phyloP scores from a whole-genome alignment of 2,888 invertebrate genomes.

The Gymnocheta viridis region DNA sequence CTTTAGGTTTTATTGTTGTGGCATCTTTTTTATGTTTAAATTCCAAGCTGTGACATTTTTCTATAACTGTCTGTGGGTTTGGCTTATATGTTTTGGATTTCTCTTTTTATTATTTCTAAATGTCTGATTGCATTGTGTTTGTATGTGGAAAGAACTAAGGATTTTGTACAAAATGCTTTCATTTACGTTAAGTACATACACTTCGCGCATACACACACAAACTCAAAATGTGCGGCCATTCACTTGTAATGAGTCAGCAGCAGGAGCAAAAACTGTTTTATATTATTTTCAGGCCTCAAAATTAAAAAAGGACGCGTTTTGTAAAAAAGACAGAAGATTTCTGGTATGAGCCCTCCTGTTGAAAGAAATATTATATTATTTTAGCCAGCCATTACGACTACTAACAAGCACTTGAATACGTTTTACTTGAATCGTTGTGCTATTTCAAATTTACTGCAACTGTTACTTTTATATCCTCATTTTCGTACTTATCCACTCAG shows the following conservation, averaged over 20 bases:
- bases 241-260: slow-evolving; percentile 32
- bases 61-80: slow-evolving; percentile 64
- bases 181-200: slow-evolving; percentile 51
- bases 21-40: slow-evolving; percentile 59
- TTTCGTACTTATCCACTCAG: slow-evolving; percentile 45
- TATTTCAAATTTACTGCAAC: slow-evolving; percentile 54
- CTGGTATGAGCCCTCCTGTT: neutral
- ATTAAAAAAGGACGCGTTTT: neutral
- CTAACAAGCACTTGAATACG: slow-evolving; percentile 39
- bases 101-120: slow-evolving; percentile 2
- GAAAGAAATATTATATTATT: neutral
- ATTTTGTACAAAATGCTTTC: slow-evolving; percentile 60
- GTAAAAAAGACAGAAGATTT: neutral
- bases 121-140: slow-evolving; percentile 51
- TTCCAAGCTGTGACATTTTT: slow-evolving; percentile 68
- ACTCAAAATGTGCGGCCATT: slow-evolving; percentile 44
- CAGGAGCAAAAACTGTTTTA: neutral
- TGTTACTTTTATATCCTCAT: slow-evolving; percentile 62
- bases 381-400: neutral
- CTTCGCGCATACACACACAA: neutral
- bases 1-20: slow-evolving; percentile 62
- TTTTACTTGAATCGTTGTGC: slow-evolving; percentile 56
- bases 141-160: slow-evolving; percentile 36
- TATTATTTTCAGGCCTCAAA: slow-evolving; percentile 12
- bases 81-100: slow-evolving; percentile 33